Conservation (phyloP, 1,140 invertebrate species). For the Drosophila suzukii region DNA sequence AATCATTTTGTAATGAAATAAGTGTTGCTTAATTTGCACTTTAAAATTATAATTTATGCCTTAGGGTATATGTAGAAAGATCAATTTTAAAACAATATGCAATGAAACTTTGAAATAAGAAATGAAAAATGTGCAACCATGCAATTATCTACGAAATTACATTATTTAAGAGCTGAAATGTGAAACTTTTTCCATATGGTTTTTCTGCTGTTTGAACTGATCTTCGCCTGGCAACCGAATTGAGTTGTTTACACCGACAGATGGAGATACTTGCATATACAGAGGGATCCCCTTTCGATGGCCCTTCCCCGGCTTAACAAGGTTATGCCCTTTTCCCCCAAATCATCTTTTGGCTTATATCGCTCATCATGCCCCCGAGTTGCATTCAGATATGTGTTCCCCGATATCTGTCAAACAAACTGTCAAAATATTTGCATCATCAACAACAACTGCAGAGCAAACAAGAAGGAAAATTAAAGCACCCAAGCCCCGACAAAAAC, state of each 20-base stretch:
- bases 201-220: not conserved
- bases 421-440: constrained; percentile 79
- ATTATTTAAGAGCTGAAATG: not conserved
- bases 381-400: not conserved
- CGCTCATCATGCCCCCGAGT: constrained; percentile 18
- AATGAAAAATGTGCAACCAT: not conserved
- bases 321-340: not conserved
- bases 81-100: too few relatives aligned
- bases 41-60: too few relatives aligned
- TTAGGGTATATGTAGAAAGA: too few relatives aligned
- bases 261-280: not conserved
- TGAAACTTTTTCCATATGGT: constrained; percentile 1
- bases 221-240: constrained; percentile 5
- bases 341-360: constrained; percentile 11
- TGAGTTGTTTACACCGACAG: constrained; percentile 21
- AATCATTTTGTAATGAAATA: too few relatives aligned
- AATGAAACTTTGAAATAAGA: too few relatives aligned
- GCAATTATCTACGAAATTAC: not conserved
- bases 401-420: constrained; percentile 51
- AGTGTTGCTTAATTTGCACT: too few relatives aligned
- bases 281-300: constrained; percentile 4
- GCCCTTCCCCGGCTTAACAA: constrained; percentile 4
- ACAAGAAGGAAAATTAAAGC: constrained; percentile 39
- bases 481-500: constrained; percentile 11
- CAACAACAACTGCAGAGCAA: constrained; percentile 49